phyloP scores from a whole-genome alignment of 2,797 vertebrate genomes.

The Artibeus jamaicensis region DNA sequence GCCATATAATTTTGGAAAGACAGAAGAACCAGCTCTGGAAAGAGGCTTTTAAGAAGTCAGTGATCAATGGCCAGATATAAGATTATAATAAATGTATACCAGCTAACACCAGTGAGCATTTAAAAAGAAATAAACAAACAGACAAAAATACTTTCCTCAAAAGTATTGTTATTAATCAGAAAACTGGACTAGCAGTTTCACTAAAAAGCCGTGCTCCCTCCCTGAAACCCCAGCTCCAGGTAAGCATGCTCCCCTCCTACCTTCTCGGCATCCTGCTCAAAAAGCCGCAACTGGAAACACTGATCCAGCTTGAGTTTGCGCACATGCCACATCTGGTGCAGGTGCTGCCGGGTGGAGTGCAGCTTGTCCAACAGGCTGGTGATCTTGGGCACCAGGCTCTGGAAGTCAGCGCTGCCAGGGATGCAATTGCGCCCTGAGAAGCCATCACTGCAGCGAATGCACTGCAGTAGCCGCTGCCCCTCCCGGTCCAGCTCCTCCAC shows the following conservation, averaged over 20 bases:
- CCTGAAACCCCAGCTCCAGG: too few relatives aligned
- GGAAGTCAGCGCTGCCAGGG: constrained; percentile 97
- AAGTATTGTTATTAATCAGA: neutral
- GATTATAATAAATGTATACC: neutral
- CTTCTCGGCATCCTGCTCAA: constrained; percentile 99
- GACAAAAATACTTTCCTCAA: neutral
- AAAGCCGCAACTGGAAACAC: constrained; percentile 97
- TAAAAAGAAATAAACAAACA: neutral
- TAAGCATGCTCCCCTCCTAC: constrained; percentile 75
- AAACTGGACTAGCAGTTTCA: neutral
- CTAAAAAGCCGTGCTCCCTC: neutral
- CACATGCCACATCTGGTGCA: constrained; percentile 99
- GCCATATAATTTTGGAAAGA: too few relatives aligned
- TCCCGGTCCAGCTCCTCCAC: constrained; percentile 98
- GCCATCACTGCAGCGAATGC: constrained; percentile 95
- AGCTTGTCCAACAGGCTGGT: constrained; percentile 98
- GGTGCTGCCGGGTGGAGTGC: constrained; percentile 95
- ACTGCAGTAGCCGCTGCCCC: constrained; percentile 95
- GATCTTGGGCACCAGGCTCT: constrained; percentile 98
- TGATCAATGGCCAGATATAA: neutral
- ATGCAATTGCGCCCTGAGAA: constrained; percentile 98
- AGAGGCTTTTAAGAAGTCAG: neutral
- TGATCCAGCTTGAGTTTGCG: constrained; percentile 98
- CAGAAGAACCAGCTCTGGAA: too few relatives aligned
- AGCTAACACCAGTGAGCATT: neutral